Evolutionary conservation across 2,888 invertebrate genomes (phyloP).

Genomic region (Sphecodes monilicornis): DNA sequence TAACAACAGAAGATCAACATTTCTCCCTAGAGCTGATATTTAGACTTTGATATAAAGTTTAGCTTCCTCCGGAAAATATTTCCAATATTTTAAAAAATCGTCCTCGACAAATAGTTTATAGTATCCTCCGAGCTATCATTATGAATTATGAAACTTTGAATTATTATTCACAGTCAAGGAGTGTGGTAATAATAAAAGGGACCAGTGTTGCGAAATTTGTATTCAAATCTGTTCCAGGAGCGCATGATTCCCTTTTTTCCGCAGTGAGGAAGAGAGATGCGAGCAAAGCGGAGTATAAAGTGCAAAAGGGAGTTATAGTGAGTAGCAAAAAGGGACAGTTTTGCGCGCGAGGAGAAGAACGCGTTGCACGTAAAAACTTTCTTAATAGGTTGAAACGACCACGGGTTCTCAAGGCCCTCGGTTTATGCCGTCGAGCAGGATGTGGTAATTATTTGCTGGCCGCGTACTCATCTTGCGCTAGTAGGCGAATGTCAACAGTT

Average conservation of each 20-base stretch:
- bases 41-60: no score
- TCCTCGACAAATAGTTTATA: no score
- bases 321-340: background rate
- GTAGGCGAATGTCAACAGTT: slow-evolving; percentile 66
- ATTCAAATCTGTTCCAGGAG: background rate
- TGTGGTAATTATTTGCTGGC: slow-evolving; percentile 62
- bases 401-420: slow-evolving; percentile 39
- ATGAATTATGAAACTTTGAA: background rate
- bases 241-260: background rate
- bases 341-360: background rate
- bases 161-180: background rate
- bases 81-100: no score
- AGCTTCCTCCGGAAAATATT: no score
- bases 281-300: background rate
- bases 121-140: background rate
- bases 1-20: no score
- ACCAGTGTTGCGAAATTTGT: background rate
- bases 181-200: background rate
- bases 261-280: background rate
- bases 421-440: slow-evolving; percentile 46
- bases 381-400: slow-evolving; percentile 47
- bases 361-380: slow-evolving; percentile 43
- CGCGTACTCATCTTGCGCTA: slow-evolving; percentile 56
- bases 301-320: background rate
- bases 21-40: no score